Percentiles rank a stretch among this genome's conserved stretches.
phyloP scores from a whole-genome alignment of 92 coral and sea anemone genomes.

The Nematostella vectensis region DNA sequence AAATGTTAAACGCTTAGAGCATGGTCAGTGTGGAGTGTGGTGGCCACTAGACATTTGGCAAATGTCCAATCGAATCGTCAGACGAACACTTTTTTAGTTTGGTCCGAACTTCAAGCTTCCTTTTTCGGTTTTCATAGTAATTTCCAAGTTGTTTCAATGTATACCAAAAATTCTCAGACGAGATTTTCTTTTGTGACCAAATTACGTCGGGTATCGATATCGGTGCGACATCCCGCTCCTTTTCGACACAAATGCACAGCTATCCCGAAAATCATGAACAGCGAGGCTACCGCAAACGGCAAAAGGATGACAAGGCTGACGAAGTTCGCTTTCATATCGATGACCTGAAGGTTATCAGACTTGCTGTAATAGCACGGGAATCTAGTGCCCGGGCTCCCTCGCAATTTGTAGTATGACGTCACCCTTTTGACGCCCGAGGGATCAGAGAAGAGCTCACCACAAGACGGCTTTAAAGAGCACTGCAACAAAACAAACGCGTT shows the following conservation, averaged over 20 bases:
- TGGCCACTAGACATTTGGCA: too few species aligned
- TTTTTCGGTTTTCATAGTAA: too few species aligned
- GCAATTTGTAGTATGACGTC: not conserved
- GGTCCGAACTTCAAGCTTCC: too few species aligned
- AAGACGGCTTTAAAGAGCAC: slow-evolving; percentile 24
- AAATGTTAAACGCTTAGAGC: too few species aligned
- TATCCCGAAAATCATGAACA: slow-evolving; percentile 12
- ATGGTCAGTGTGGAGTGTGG: too few species aligned
- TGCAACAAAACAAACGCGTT: slow-evolving; percentile 4
- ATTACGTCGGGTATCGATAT: too few species aligned
- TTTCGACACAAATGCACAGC: slow-evolving; percentile 13
- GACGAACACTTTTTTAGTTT: too few species aligned
- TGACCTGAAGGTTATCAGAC: slow-evolving; percentile 8
- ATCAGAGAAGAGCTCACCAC: slow-evolving; percentile 6
- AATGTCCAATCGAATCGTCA: too few species aligned
- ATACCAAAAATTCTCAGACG: too few species aligned
- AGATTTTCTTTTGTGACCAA: too few species aligned
- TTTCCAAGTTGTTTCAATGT: too few species aligned
- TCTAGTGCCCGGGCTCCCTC: not conserved
- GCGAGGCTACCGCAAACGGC: slow-evolving; percentile 18
- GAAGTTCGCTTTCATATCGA: slow-evolving; percentile 12
- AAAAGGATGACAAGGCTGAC: slow-evolving; percentile 10
- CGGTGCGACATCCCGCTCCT: slow-evolving; percentile 8
- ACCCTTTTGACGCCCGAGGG: not conserved
- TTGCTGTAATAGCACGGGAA: slow-evolving; percentile 18